Base-by-base conservation (phyloP, 2,797 vertebrate species). In the Apogon hyalosoma region DNA sequence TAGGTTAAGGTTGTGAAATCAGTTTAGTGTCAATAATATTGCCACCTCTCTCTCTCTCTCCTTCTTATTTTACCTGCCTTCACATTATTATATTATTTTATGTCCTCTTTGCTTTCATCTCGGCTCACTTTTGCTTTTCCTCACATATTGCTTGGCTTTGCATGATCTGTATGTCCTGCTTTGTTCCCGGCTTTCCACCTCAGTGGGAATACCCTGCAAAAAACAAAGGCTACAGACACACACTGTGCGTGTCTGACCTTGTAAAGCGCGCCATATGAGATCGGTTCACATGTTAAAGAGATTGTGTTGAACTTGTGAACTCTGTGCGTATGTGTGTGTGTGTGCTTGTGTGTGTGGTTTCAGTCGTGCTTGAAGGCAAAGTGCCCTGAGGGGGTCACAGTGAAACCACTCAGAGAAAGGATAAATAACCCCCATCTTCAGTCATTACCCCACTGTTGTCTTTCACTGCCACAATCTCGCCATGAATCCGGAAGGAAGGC, bases 371-470 rank as follows among this genome's bases (percentile, higher is more conserved):
- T 63, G n/a, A 64, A 63, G 61, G 69, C 76, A 75, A 64, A 78
- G 70, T 69, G 73, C 58, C 82, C 77, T 71, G 43, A 66, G 76
- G 83, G 73, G 69, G 65, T 73, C 63, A 52, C 65, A 57, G 65
- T 71, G 78, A 79, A 88, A 81, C 72, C 80, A 84, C 87, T 90
- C 71, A 84, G 48, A 61, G 46, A 72, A 69, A 69, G 72, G 77
- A 85, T 89, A 87, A 83, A 89, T 84, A 87, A 80, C 80, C 80
- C 72, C 82, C 55, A 54, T 81, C 67, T 74, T 75, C 58, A 70
- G 64, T 79, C 74, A 80, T 90, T 83, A 82, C 57, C 60, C 80
- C 57, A 71, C 65, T 85, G 78, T 88, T 84, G 75, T 87, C 77
- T 82, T 69, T 63, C 69, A 52, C 65, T 57, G 67, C 41, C 73